Conservation (phyloP, 1,140 invertebrate species). For the Zaprionus taronus region DNA sequence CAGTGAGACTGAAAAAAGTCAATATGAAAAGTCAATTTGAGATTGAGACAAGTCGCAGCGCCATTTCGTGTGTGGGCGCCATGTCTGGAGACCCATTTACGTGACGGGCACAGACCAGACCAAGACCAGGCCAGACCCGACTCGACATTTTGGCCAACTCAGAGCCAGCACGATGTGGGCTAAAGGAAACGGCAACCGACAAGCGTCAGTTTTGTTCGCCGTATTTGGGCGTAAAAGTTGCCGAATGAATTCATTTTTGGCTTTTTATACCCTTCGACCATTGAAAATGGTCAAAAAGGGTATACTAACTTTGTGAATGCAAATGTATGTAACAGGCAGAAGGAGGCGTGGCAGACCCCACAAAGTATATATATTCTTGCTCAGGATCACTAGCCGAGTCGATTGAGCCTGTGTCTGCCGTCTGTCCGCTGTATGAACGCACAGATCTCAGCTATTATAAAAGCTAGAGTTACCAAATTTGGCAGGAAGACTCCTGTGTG, state of each 20-base stretch:
- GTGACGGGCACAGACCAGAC: constrained; percentile 7
- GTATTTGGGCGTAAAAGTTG: constrained; percentile 77
- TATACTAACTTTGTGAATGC: too few relatives aligned
- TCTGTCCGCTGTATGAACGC: too few relatives aligned
- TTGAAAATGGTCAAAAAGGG: too few relatives aligned
- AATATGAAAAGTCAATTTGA: constrained; percentile 37
- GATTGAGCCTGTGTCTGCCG: too few relatives aligned
- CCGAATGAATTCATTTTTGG: constrained; percentile 68
- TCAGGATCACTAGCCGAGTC: too few relatives aligned
- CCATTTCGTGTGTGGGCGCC: constrained; percentile 41
- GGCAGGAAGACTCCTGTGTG: too few relatives aligned
- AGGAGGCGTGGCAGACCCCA: too few relatives aligned
- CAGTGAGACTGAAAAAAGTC: constrained; percentile 35
- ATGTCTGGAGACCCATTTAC: constrained; percentile 72
- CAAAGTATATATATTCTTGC: too few relatives aligned
- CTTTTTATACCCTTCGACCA: too few relatives aligned
- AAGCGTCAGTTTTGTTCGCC: constrained; percentile 23
- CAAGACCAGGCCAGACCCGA: background rate
- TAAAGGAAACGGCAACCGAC: constrained; percentile 67
- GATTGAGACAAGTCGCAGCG: constrained; percentile 39
- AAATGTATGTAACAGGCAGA: too few relatives aligned
- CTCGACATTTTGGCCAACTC: constrained; percentile 58
- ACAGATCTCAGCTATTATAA: too few relatives aligned
- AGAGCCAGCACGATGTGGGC: constrained; percentile 61
- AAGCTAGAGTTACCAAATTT: too few relatives aligned